phyloP scores from a whole-genome alignment of 2,113 vertebrate genomes.

The Terrapene triunguis region DNA sequence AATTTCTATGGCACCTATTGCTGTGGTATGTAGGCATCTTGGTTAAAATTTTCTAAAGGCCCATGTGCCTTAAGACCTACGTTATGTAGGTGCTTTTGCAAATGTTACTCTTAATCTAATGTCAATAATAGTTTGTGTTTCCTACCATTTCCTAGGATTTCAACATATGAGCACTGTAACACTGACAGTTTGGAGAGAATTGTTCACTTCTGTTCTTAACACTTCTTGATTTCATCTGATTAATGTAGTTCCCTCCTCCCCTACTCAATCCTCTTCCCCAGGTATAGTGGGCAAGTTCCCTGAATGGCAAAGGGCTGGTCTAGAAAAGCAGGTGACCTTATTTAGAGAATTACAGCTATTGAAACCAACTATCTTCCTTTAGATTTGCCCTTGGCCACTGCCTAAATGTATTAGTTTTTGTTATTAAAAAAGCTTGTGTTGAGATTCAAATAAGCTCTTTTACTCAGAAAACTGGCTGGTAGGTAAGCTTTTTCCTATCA shows the following conservation, averaged over 20 bases:
- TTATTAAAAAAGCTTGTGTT: neutral
- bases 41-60: neutral
- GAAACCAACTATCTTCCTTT: neutral
- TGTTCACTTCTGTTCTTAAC: neutral
- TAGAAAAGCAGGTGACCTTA: neutral
- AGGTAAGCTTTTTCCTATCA: neutral
- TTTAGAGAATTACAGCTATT: neutral
- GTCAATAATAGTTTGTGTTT: neutral
- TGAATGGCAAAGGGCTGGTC: neutral
- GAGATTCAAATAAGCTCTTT: neutral
- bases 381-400: neutral
- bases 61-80: neutral
- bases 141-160: neutral
- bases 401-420: neutral
- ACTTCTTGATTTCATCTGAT: neutral
- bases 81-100: neutral
- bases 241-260: neutral
- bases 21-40: neutral
- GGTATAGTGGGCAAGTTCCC: neutral
- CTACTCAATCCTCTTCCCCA: neutral
- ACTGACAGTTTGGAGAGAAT: neutral
- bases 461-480: neutral
- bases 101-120: neutral
- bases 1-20: neutral
- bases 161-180: neutral